Evolutionary conservation across 1,140 invertebrate genomes (phyloP), one percentile per base, ranked within the genome.

Genomic region (Bursaphelenchus mucronatus): DNA sequence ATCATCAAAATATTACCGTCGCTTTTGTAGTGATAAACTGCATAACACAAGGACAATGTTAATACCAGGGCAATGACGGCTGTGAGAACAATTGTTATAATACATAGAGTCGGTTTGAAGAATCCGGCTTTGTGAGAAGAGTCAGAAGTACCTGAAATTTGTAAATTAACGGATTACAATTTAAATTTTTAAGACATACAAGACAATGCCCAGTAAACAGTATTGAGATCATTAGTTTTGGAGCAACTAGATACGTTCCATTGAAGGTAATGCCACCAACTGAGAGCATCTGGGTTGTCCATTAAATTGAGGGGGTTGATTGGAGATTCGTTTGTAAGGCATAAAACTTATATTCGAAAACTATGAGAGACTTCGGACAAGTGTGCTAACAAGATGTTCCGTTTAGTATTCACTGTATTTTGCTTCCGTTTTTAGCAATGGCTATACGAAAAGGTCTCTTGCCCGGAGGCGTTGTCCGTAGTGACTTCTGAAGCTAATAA

Each of bases 241-340:
- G 63, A 64, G 49, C 73, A 75, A 58, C 59, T 76, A 2, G 75
- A 57, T 8, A 77, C 63, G 64, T 75, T 78, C 73, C 73, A 75
- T 30, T 77, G 61, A 19, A 75, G 41, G 56, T 75, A 75, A 45
- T 75, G 76, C 73, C 73, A 75, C 73, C 73, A 75, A 11, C 61
- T 64, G 19, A 75, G 62, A 51, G 76, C 73, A n/a, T 68, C 66
- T 21, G 64, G 46, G n/a, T 50, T 50, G 49, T 30, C 49, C 15
- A 30, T 30, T 30, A 30, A 3, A 30, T 30, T 5, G 5, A 30
- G 30, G 30, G 30, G 30, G 30, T 5, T 30, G 30, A 30, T 30
- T 30, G 30, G 30, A 30, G 30, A 30, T 30, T 30, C 1, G 30
- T 30, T 30, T 30, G 30, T 30, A 5, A 30, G 30, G 1, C 30